Percentiles rank a stretch among this genome's conserved stretches.
Evolutionary conservation across 2,797 vertebrate species (phyloP).

Genomic region (Huso huso): DNA sequence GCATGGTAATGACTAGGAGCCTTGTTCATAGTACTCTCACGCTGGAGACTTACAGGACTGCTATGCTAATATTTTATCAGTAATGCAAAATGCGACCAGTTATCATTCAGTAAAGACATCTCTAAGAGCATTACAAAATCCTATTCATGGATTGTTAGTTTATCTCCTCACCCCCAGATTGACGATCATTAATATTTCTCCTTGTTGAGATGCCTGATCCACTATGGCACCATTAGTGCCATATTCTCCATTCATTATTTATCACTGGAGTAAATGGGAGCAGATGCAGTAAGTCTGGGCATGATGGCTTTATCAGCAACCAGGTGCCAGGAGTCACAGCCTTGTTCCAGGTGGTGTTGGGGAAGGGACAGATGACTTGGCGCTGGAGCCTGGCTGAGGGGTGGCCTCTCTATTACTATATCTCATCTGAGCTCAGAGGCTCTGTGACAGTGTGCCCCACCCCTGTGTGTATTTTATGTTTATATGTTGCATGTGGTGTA

Average conservation of each 20-base stretch:
- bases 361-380: constrained; percentile 6
- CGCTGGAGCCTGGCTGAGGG: constrained; percentile 12
- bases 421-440: constrained; percentile 1
- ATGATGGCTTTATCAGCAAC: constrained; percentile 44
- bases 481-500: too few species aligned
- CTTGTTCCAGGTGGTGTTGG: constrained; percentile 22
- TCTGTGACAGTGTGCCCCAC: too few species aligned
- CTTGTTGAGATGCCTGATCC: constrained; percentile 30
- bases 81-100: constrained; percentile 21
- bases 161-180: constrained; percentile 56
- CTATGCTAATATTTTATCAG: too few species aligned
- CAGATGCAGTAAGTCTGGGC: constrained; percentile 39
- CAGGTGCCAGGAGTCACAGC: constrained; percentile 40
- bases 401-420: constrained; percentile 3
- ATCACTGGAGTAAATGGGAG: constrained; percentile 40
- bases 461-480: too few species aligned
- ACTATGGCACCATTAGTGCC: constrained; percentile 27
- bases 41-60: too few species aligned
- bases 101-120: constrained; percentile 52
- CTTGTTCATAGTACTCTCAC: too few species aligned
- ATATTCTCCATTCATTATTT: constrained; percentile 44
- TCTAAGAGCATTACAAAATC: constrained; percentile 40
- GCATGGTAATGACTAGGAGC: too few species aligned
- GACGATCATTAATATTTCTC: constrained; percentile 33
- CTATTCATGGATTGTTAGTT: constrained; percentile 24